phyloP scores from a whole-genome alignment of 1,140 invertebrate genomes.

The Apis cerana region DNA sequence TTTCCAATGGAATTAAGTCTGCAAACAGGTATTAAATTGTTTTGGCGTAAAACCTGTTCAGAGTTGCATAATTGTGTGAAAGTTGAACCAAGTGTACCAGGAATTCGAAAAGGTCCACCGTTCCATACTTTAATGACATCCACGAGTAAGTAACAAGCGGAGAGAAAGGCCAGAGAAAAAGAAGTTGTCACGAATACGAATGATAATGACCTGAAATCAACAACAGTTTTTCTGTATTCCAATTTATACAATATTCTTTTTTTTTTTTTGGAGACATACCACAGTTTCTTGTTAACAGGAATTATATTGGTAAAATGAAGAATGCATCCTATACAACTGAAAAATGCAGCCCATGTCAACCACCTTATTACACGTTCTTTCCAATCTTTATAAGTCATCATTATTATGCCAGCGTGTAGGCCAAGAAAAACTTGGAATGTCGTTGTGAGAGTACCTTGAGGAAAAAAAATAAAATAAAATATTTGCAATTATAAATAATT shows the following conservation, averaged over 20 bases:
- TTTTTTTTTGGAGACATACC: conserved; percentile 81
- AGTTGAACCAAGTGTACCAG: conserved; percentile 76
- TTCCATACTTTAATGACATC: conserved; percentile 90
- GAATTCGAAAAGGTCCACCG: conserved; percentile 90
- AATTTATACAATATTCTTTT: neutral
- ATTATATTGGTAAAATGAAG: conserved; percentile 85
- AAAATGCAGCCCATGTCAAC: conserved; percentile 84
- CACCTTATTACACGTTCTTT: conserved; percentile 87
- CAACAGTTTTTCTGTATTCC: neutral
- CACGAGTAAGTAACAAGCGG: conserved; percentile 89
- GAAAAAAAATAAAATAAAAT: neutral
- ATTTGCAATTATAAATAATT: neutral
- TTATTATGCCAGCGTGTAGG: conserved; percentile 91
- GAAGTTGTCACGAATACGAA: conserved; percentile 90
- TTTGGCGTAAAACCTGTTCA: neutral
- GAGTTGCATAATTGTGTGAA: conserved; percentile 22
- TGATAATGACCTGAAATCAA: conserved; percentile 88
- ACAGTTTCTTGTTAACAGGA: conserved; percentile 96
- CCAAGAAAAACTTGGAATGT: conserved; percentile 89
- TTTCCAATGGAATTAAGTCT: neutral
- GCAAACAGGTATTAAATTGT: neutral
- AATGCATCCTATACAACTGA: conserved; percentile 80
- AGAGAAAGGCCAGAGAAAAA: conserved; percentile 88
- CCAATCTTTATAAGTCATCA: conserved; percentile 85
- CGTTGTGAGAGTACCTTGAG: conserved; percentile 82